Evolutionary conservation across 1,140 invertebrate genomes (phyloP).

Genomic region (Panagrolaimus sp.): DNA sequence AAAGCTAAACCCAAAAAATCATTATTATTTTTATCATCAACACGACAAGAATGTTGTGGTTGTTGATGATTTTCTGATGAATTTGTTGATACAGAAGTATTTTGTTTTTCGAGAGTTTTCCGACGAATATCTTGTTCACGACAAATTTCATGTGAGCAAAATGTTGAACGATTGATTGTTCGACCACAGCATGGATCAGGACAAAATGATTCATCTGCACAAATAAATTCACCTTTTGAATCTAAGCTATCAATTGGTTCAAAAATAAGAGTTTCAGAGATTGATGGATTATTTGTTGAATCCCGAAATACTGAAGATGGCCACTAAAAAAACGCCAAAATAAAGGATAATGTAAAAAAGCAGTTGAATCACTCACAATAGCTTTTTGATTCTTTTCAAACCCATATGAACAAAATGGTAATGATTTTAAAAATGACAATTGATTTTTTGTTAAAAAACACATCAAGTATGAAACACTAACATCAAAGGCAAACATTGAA

Average conservation of each 20-base stretch:
- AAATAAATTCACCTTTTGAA: background rate
- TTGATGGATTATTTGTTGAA: background rate
- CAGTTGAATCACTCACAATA: too few relatives aligned
- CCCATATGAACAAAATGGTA: slow-evolving; percentile 5
- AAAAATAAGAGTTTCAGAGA: background rate
- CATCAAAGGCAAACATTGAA: slow-evolving; percentile 11
- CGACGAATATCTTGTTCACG: background rate
- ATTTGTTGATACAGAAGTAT: background rate
- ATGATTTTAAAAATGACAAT: background rate
- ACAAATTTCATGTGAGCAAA: background rate
- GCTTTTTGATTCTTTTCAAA: background rate
- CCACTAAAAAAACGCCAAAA: slow-evolving; percentile 14
- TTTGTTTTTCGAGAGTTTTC: background rate
- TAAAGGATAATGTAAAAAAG: background rate
- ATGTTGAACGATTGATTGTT: too few relatives aligned
- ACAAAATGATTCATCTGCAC: too few relatives aligned
- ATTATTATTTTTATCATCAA: background rate
- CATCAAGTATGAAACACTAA: slow-evolving; percentile 1
- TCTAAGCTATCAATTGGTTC: background rate
- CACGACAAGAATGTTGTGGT: background rate
- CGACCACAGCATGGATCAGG: too few relatives aligned
- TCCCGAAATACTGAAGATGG: background rate
- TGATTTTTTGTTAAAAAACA: slow-evolving; percentile 5
- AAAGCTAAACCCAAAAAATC: background rate
- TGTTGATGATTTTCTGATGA: background rate